phyloP scores from a whole-genome alignment of 2,797 vertebrate genomes.

The Dendrocincla fuliginosa region DNA sequence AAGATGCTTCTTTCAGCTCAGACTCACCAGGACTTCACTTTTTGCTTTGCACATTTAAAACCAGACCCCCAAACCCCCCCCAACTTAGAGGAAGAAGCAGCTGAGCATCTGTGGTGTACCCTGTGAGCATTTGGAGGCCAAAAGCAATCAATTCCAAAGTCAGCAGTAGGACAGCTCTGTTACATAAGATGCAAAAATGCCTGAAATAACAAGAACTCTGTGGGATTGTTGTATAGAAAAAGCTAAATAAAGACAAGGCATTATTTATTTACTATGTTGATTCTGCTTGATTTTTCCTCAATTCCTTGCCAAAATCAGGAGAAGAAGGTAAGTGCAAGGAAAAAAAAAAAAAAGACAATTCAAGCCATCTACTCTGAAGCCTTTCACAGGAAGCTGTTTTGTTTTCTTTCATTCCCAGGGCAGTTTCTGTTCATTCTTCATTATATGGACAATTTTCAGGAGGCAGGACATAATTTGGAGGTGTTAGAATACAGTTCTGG shows the following conservation, averaged over 20 bases:
- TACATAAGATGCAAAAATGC: neutral
- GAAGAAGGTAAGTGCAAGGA: neutral
- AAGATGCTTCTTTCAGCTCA: neutral
- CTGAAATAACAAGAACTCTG: neutral
- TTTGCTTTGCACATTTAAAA: neutral
- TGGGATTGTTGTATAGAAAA: neutral
- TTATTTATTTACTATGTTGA: constrained; percentile 51
- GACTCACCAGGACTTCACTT: neutral
- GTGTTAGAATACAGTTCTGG: neutral
- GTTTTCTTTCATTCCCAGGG: neutral
- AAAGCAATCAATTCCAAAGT: neutral
- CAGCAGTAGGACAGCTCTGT: neutral
- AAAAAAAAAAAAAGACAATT: neutral
- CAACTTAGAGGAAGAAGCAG: neutral
- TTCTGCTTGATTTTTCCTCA: neutral
- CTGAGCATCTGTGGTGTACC: rapidly evolving
- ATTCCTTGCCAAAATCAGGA: constrained; percentile 13
- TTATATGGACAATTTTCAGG: neutral
- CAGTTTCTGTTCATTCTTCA: neutral
- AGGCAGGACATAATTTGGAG: neutral
- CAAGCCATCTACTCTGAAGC: neutral
- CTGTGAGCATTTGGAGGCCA: neutral
- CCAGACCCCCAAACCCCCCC: rapidly evolving
- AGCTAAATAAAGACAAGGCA: neutral
- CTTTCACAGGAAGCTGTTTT: neutral